Evolutionary conservation across 1,140 invertebrate genomes (phyloP), one percentile per base, ranked within the genome.

Genomic region (Habropoda laboriosa): DNA sequence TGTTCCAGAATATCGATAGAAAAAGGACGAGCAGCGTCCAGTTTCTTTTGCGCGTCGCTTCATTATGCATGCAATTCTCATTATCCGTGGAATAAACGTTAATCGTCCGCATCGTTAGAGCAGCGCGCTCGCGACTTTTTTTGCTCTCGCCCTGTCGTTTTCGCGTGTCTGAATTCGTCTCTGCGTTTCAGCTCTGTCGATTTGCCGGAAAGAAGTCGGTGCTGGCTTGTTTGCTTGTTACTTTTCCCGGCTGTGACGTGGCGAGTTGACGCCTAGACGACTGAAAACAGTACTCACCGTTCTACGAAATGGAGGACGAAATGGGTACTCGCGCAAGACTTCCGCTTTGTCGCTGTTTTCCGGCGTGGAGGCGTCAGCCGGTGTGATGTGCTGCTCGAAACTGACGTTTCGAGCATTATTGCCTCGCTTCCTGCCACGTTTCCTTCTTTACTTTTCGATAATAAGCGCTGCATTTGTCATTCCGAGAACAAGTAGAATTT

Each of bases 51-150:
- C 38, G 32, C 58, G 24, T 74, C 47, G 35, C 72, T 55, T 75
- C 47, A 40, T 75, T 75, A 66, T 75, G 49, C 60, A 42, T 42
- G 58, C 72, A 24, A 66, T 53, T 55, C 72, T 75, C 72, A 66
- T 75, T 75, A 75, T 66, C 49, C 47, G 32, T 8, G 27, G 60
- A 66, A 55, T 55, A 42, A 53, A 66, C 72, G 60, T 66, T 75
- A 75, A 75, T 74, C 58, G 60, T 53, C 45, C 45, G 47, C 45
- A 49, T 75, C 72, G 42, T 75, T 66, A 53, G 35, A 18, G 47
- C 8, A 27, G 13, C 57, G 42, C n/a, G n/a, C n/a, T 18, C 40
- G 7, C 21, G 18, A 6, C 21, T 27, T 72, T 60, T 47, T n/a
- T 12, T 4, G 12, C 10, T 6, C 61, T 4, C n/a, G 16, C 24